Evolutionary conservation across 37 sponge, comb jelly and placozoan species (phyloP), one percentile per base, ranked within the genome.

Genomic region (Theonella swinhoei): DNA sequence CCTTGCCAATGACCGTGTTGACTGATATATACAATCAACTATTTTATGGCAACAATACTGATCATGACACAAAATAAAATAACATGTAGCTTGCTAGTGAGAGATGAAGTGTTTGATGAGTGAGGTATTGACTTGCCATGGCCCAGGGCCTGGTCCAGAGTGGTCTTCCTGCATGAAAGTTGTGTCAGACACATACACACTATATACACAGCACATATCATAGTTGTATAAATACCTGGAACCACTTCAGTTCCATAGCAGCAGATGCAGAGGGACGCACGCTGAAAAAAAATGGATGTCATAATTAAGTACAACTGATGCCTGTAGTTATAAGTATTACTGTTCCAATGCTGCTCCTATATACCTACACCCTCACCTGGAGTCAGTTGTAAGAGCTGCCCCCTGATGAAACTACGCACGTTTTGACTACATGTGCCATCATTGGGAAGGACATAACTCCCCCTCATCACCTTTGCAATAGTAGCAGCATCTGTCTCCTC

Each of bases 161-260:
- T 47, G 54, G 54, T 47, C 54, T 14, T 47, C 54, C 54, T 47
- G 54, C 54, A 47, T 47, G 54, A 17, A n/a, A n/a, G n/a, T n/a
- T n/a, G n/a, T n/a, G n/a, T n/a, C n/a, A n/a, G n/a, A n/a, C n/a
- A n/a, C n/a, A n/a, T n/a, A n/a, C n/a, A n/a, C n/a, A n/a, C n/a
- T n/a, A n/a, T n/a, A 66, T 66, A 29, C 67, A 66, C 70, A 47
- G n/a, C 54, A 47, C 54, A 36, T 20, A 65, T 43, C 8, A 43
- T 24, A 71, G 75, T 83, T 39, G 74, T n/a, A n/a, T n/a, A n/a
- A n/a, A n/a, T n/a, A n/a, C 86, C 25, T 32, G 71, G 32, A 86
- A 86, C 86, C 86, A 86, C 42, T 31, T 39, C 32, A 22, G 26
- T 32, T 29, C 43, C 29, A 0, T 59, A 32, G 73, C 72, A 8